These are phyloP conservation scores for Hirudo medicinalis DNA, from an alignment of 1,140 invertebrate genomes.

Conservation along the genomic window DNA sequence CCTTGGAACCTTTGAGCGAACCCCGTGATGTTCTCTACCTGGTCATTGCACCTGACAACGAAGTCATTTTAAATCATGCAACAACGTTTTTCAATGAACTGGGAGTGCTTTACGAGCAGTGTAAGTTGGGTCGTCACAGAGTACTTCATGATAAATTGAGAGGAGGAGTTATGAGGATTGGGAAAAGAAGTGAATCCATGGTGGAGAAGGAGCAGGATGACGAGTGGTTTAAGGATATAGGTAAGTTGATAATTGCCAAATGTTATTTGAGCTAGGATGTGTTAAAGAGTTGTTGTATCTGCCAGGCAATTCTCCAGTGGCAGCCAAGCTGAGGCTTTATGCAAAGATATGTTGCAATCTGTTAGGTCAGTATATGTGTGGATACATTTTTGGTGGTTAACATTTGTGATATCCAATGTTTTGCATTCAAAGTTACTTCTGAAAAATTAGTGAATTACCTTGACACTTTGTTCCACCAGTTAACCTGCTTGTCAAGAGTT, in stretches of 20 bases:
- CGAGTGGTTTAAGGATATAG: constrained; percentile 70
- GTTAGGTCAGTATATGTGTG: constrained; percentile 27
- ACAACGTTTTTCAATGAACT: constrained; percentile 80
- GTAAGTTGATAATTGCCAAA: constrained; percentile 23
- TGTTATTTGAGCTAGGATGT: neutral
- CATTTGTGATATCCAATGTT: too few species aligned
- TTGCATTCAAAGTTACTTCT: too few species aligned
- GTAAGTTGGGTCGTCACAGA: constrained; percentile 72
- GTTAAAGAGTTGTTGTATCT: constrained; percentile 15
- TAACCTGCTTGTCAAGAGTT: neutral
- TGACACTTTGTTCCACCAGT: neutral
- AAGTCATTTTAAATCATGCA: constrained; percentile 62
- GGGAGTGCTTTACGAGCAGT: constrained; percentile 79
- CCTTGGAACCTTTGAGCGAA: constrained; percentile 84
- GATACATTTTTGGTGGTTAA: too few species aligned
- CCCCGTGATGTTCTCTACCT: constrained; percentile 83
- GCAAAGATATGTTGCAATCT: constrained; percentile 53
- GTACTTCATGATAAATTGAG: constrained; percentile 66
- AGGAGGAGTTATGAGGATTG: constrained; percentile 77
- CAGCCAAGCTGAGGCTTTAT: constrained; percentile 56
- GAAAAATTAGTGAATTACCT: neutral
- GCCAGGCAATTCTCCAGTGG: constrained; percentile 62
- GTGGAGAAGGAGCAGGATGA: constrained; percentile 60
- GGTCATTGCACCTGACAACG: constrained; percentile 80
- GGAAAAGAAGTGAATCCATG: constrained; percentile 51